phyloP scores from a whole-genome alignment of 2,797 vertebrate species.

The Pantherophis alleghaniensis region DNA sequence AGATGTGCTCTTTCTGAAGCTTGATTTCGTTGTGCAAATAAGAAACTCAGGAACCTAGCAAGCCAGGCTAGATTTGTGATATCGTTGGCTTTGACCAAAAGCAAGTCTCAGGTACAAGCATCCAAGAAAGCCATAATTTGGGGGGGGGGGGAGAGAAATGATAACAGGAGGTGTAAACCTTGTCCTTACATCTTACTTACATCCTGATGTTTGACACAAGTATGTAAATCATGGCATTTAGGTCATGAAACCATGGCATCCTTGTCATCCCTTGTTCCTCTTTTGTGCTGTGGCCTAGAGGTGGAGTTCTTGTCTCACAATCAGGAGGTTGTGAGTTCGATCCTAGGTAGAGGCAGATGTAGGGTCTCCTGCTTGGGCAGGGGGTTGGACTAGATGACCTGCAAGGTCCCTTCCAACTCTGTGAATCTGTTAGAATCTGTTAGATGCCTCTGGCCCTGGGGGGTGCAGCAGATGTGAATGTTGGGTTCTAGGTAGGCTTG shows the following conservation, averaged over 20 bases:
- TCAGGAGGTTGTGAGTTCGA: too few relatives aligned
- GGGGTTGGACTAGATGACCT: too few relatives aligned
- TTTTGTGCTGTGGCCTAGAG: not conserved
- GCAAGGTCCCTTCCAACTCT: too few relatives aligned
- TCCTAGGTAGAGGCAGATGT: too few relatives aligned
- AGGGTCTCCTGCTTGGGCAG: too few relatives aligned
- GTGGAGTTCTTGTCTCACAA: too few relatives aligned
- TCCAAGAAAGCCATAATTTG: not conserved
- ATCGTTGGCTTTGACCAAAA: not conserved
- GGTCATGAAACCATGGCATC: not conserved
- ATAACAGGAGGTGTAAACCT: not conserved
- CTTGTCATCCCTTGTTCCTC: not conserved
- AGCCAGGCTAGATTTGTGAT: not conserved
- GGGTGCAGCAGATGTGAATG: not conserved
- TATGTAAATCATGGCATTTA: not conserved
- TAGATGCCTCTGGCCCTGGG: not conserved
- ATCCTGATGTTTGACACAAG: not conserved
- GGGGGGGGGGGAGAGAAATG: not conserved
- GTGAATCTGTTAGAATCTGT: too few relatives aligned
- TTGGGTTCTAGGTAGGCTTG: not conserved
- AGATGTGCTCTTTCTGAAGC: not conserved
- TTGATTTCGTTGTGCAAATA: not conserved
- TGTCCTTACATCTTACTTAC: not conserved
- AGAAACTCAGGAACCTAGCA: not conserved
- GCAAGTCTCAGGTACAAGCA: not conserved